Percentiles rank a stretch among this genome's conserved stretches.
These are phyloP conservation scores for Caradrina kadenii DNA, from an alignment of 2,888 invertebrate species.

Conservation along the genomic window DNA sequence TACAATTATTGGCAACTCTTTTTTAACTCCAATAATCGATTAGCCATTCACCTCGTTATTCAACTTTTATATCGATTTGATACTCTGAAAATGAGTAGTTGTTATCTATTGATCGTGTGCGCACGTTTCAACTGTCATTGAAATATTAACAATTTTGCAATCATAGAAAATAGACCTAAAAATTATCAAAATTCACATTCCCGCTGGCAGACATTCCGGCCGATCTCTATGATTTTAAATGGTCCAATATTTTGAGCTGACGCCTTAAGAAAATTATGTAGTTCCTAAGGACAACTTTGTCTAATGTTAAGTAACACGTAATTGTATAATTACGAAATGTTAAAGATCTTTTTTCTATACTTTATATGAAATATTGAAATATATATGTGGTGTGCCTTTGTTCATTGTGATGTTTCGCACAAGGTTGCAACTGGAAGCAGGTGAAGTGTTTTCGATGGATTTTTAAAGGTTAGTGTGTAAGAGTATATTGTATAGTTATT, in stretches of 20 bases:
- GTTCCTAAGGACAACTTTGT: constrained; percentile 66
- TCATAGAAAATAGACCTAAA: constrained; percentile 25
- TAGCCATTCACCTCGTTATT: constrained; percentile 23
- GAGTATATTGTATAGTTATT: constrained; percentile 55
- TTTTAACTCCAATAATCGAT: constrained; percentile 2
- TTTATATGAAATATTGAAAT: constrained; percentile 64
- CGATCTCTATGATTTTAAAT: constrained; percentile 33
- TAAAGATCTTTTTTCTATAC: constrained; percentile 65
- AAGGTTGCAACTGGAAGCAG: constrained; percentile 60
- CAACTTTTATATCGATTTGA: constrained; percentile 19
- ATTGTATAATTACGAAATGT: constrained; percentile 50
- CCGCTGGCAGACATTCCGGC: constrained; percentile 49
- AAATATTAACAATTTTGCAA: constrained; percentile 4
- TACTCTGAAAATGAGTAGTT: constrained; percentile 16
- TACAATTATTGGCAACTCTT: background rate
- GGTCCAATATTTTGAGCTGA: constrained; percentile 46
- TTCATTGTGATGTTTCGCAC: constrained; percentile 55
- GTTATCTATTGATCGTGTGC: constrained; percentile 19
- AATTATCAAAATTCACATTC: constrained; percentile 49
- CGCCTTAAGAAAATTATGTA: constrained; percentile 51
- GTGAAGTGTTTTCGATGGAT: constrained; percentile 70
- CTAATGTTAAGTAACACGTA: constrained; percentile 30
- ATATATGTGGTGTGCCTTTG: constrained; percentile 73
- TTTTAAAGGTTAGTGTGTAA: constrained; percentile 73
- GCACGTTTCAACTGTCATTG: constrained; percentile 16